These are phyloP conservation scores for Eumerus sabulonum DNA, from an alignment of 2,888 invertebrate species.

Conservation along the genomic window DNA sequence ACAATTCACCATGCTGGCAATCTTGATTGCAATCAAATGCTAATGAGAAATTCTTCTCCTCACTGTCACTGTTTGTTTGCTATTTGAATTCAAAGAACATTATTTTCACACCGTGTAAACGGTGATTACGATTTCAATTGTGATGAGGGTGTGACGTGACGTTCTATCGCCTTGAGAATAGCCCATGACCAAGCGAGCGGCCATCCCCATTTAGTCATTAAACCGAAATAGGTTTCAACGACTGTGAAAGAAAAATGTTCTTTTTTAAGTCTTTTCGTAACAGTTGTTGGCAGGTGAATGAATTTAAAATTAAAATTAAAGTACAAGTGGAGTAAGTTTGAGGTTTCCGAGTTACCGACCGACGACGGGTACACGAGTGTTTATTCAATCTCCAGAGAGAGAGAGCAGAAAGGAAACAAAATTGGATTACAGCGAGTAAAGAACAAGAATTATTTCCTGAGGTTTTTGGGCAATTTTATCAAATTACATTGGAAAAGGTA, in stretches of 20 bases:
- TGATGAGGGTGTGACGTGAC: constrained; percentile 40
- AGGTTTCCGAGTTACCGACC: too few relatives aligned
- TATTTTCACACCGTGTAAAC: constrained; percentile 62
- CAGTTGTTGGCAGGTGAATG: not conserved
- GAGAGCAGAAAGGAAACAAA: too few relatives aligned
- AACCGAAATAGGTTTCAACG: not conserved
- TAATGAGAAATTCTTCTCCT: constrained; percentile 54
- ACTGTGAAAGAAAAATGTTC: not conserved
- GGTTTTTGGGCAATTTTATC: too few relatives aligned
- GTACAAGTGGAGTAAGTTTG: too few relatives aligned
- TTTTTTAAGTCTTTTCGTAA: not conserved
- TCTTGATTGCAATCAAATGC: constrained; percentile 60
- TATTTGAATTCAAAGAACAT: constrained; percentile 55
- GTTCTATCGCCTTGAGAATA: constrained; percentile 10
- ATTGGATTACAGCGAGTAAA: too few relatives aligned
- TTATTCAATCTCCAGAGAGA: too few relatives aligned
- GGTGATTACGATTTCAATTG: constrained; percentile 57
- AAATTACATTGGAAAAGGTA: too few relatives aligned
- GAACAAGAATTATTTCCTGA: too few relatives aligned
- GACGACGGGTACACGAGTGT: too few relatives aligned
- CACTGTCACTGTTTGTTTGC: constrained; percentile 37
- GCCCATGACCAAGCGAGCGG: not conserved
- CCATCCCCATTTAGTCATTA: not conserved
- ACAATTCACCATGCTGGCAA: not conserved
- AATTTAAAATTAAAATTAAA: constrained; percentile 4